A percentile compares a stretch with the other conserved stretches of the same genome.
Evolutionary conservation across 2,113 vertebrate genomes (phyloP).

Genomic region (Semnornis frantzii): DNA sequence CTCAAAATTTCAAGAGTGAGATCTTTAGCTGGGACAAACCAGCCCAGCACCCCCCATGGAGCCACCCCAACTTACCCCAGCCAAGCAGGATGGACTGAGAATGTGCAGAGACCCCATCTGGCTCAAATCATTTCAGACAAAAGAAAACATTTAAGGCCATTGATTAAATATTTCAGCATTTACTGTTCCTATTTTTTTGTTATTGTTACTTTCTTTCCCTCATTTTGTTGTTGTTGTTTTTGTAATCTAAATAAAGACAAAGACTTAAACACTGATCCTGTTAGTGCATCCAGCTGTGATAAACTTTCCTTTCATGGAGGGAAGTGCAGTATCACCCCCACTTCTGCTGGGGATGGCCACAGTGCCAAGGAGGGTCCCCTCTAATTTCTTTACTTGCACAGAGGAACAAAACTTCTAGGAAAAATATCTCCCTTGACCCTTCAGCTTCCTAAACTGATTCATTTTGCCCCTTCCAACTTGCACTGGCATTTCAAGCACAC

Average conservation of each 20-base stretch:
- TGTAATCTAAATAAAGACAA: not conserved
- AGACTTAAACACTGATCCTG: not conserved
- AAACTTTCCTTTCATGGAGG: not conserved
- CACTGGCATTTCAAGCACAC: accelerated
- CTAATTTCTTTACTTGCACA: not conserved
- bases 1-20: not conserved
- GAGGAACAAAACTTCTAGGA: not conserved
- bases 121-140: not conserved
- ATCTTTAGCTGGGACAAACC: constrained; percentile 26
- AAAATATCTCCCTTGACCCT: not conserved
- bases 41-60: not conserved
- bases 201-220: too few relatives aligned
- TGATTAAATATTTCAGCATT: not conserved
- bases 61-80: not conserved
- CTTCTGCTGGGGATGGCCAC: not conserved
- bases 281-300: not conserved
- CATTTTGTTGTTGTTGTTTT: not conserved
- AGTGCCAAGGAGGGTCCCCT: not conserved
- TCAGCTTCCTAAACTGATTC: not conserved
- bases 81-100: not conserved
- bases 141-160: not conserved
- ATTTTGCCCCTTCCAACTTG: not conserved
- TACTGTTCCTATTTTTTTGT: not conserved
- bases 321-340: not conserved
- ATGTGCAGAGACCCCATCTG: not conserved